phyloP scores from a whole-genome alignment of 2,797 vertebrate species.

The Silurus lanzhouensis region DNA sequence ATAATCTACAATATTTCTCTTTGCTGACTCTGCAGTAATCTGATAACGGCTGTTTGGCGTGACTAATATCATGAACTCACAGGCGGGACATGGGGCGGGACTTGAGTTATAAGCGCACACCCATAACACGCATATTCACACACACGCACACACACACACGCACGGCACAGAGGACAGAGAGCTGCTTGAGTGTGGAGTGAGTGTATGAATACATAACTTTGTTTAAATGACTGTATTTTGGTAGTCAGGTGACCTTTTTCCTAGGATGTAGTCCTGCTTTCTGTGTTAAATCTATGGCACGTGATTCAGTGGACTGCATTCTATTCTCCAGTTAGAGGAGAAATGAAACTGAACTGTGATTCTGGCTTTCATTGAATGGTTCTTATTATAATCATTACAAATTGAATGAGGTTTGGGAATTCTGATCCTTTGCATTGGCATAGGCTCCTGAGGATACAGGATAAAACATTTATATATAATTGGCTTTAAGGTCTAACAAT shows the following conservation, averaged over 20 bases:
- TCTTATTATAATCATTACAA: background rate
- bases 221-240: background rate
- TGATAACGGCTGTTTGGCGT: slow-evolving; percentile 6
- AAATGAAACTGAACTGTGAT: slow-evolving; percentile 37
- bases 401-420: background rate
- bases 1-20: background rate
- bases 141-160: background rate
- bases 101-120: background rate
- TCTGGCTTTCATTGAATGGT: background rate
- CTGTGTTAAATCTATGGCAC: background rate
- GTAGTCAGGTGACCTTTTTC: background rate
- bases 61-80: slow-evolving; percentile 28
- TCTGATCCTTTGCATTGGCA: background rate
- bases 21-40: background rate
- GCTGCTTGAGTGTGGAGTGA: slow-evolving; percentile 17
- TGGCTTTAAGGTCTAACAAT: background rate
- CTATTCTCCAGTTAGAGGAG: background rate
- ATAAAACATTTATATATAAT: background rate
- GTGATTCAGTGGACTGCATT: background rate
- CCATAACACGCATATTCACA: background rate
- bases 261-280: background rate
- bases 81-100: background rate
- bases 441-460: background rate
- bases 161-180: background rate
- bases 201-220: slow-evolving; percentile 15